phyloP scores from a whole-genome alignment of 2,113 vertebrate species.

The Thryonomys swinderianus region DNA sequence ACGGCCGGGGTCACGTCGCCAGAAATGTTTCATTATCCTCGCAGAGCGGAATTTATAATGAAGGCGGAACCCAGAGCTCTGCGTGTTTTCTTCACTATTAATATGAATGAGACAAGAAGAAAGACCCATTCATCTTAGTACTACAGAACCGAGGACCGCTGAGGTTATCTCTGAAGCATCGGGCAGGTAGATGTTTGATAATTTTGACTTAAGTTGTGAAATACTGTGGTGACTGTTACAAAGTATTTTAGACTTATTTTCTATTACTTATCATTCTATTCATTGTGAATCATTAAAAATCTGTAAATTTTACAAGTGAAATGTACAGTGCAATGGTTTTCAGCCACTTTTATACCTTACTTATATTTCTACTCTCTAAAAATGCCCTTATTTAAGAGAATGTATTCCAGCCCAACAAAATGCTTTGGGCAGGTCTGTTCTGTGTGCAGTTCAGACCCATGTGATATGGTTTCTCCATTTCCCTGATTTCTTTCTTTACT shows the following conservation, averaged over 20 bases:
- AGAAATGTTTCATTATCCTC: slow-evolving; percentile 60
- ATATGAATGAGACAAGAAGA: slow-evolving; percentile 61
- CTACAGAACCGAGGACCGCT: background rate
- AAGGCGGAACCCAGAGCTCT: slow-evolving; percentile 21
- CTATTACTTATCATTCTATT: background rate
- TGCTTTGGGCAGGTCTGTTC: background rate
- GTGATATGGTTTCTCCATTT: background rate
- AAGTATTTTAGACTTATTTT: slow-evolving; percentile 39
- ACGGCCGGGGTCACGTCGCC: background rate
- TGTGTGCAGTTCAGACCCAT: background rate
- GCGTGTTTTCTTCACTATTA: slow-evolving; percentile 47
- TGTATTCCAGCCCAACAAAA: background rate
- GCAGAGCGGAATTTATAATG: slow-evolving; percentile 58
- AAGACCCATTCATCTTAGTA: slow-evolving; percentile 18
- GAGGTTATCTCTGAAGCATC: slow-evolving; percentile 33
- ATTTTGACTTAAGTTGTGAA: background rate
- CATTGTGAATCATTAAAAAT: background rate
- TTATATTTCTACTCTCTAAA: background rate
- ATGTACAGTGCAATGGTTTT: background rate
- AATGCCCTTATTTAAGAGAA: background rate
- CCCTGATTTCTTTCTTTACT: background rate
- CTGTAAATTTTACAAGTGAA: background rate
- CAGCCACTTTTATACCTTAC: background rate
- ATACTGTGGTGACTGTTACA: background rate
- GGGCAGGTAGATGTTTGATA: background rate